phyloP scores from a whole-genome alignment of 2,888 invertebrate genomes.

The Nymphalis urticae region DNA sequence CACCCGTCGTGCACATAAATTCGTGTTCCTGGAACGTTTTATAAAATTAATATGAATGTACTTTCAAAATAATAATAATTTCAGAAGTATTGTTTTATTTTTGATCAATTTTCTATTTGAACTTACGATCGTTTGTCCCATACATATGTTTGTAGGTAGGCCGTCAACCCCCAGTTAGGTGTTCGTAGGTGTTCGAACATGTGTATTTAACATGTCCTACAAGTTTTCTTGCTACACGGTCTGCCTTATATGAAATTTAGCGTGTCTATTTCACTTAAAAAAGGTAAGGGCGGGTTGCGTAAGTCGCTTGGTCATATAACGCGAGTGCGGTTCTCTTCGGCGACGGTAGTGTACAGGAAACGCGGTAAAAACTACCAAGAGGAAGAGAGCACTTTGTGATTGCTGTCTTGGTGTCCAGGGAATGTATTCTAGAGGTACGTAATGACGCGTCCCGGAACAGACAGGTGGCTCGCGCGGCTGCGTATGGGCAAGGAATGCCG shows the following conservation, averaged over 20 bases:
- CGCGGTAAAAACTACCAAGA: constrained; percentile 57
- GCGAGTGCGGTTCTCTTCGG: constrained; percentile 9
- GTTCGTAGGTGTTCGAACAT: constrained; percentile 11
- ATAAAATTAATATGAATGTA: too few relatives aligned
- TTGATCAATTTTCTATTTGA: neutral
- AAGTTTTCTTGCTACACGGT: constrained; percentile 17
- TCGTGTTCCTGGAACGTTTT: constrained; percentile 1
- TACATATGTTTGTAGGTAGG: neutral
- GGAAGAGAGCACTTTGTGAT: constrained; percentile 66
- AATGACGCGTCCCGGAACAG: constrained; percentile 70
- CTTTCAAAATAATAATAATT: neutral
- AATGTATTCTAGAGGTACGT: constrained; percentile 61
- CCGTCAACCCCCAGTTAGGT: neutral
- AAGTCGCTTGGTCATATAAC: constrained; percentile 22
- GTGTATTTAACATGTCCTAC: constrained; percentile 14
- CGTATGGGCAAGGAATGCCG: constrained; percentile 76
- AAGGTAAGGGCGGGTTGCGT: constrained; percentile 28
- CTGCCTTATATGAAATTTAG: constrained; percentile 19
- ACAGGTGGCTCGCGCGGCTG: constrained; percentile 63
- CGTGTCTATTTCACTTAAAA: constrained; percentile 16
- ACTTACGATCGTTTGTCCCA: neutral
- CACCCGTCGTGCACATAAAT: constrained; percentile 24
- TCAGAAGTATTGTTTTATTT: neutral
- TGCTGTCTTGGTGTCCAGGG: constrained; percentile 63
- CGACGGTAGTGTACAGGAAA: constrained; percentile 46